These are phyloP conservation scores for Myodes glareolus DNA, from an alignment of 2,113 vertebrate genomes.

Conservation along the genomic window DNA sequence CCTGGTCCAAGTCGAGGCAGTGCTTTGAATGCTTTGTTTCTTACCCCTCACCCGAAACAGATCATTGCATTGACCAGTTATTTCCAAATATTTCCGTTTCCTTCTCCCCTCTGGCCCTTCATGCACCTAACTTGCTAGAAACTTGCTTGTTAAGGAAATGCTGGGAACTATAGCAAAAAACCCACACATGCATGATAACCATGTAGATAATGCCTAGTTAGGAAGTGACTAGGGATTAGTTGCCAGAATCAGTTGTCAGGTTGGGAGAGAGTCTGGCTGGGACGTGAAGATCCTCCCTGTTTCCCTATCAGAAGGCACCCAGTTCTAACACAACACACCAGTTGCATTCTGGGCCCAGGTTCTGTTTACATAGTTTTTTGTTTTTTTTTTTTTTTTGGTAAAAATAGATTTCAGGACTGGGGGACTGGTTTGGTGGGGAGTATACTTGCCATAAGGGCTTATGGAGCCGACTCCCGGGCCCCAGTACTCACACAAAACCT, in stretches of 20 bases:
- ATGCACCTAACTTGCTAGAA: not conserved
- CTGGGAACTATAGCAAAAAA: not conserved
- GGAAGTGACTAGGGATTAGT: fast-evolving
- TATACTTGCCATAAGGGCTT: not conserved
- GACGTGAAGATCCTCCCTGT: not conserved
- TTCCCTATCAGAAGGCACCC: not conserved
- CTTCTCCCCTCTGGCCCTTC: not conserved
- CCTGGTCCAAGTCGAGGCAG: conserved; percentile 6
- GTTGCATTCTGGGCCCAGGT: fast-evolving
- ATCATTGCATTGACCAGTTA: conserved; percentile 19
- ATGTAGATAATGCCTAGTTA: not conserved
- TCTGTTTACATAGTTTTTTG: not conserved
- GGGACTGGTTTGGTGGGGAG: not conserved
- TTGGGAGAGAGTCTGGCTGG: not conserved
- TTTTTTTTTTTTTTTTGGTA: not conserved
- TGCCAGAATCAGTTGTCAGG: not conserved
- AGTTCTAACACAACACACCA: not conserved
- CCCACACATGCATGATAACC: fast-evolving
- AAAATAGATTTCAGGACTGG: not conserved
- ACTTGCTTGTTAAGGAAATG: not conserved
- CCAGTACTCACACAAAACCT: not conserved
- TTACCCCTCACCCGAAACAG: not conserved
- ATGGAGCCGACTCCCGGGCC: not conserved
- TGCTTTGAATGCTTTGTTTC: not conserved
- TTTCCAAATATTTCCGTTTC: conserved; percentile 51